Base-by-base conservation (phyloP, 2,797 vertebrate species). In the Chloroceryle amazona region DNA sequence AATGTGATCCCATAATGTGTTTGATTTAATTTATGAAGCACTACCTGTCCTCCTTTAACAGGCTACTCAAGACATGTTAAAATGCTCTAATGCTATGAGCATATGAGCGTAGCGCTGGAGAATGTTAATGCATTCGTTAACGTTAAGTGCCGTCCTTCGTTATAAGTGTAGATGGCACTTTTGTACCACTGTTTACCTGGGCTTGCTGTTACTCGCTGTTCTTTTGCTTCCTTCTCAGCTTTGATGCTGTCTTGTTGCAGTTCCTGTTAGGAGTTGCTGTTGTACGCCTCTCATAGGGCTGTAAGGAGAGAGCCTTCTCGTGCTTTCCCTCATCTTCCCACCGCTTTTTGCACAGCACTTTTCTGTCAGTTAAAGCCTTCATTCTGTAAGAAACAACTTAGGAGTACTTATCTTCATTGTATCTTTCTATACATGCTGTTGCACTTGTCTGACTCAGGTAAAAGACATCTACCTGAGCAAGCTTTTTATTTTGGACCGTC, bases 1-100 rank as follows among this genome's bases (percentile, higher is more conserved):
- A 97, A 97, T 87, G 86, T 23, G 71, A 86, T 97, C 89, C 86
- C 71, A 96, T 97, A 97, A 98, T 91, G 75, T 92, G 91, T 97
- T 97, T 97, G 86, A 96, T 96, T 98, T 98, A 97, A 98, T 98
- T 98, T 97, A 97, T 93, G 93, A 95, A 97, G 81, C 80, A 87
- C 54, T 95, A 94, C 95, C 90, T 97, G 89, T 96, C 73, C 81
- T 97, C 49, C 51, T 89, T 67, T 84, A 93, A 90, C 84, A 75
- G 89, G 85, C 84, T 86, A 91, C 91, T 95, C 81, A 76, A 96
- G 90, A 49, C 55, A 63, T 35, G 92, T 58, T 94, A 88, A 97
- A 94, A 71, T 19, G 10, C 49, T 92, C 62, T 86, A 85, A 89
- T 65, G 81, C 83, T 87, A 5, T 4, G 58, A 65, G 74, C 29